Evolutionary conservation across 1,140 invertebrate species (phyloP).

Genomic region (Anadara kagoshimensis): DNA sequence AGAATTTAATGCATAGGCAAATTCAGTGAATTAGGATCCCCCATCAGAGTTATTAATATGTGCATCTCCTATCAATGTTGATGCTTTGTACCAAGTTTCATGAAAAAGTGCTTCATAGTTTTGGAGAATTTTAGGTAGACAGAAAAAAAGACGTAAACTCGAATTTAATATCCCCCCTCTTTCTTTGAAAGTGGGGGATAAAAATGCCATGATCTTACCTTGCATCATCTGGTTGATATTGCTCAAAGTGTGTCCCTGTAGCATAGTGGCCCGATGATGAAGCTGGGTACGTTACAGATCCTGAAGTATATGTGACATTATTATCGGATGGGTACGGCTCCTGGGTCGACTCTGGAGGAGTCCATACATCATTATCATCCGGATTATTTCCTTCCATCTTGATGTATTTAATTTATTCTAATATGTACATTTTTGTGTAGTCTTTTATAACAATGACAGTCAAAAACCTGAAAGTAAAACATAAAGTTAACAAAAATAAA

Average conservation of each 20-base stretch:
- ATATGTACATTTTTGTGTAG: not conserved
- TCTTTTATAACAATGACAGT: not conserved
- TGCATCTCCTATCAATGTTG: too few relatives aligned
- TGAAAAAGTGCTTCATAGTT: too few relatives aligned
- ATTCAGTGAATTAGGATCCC: too few relatives aligned
- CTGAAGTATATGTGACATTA: slow-evolving; percentile 21
- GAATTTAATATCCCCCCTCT: too few relatives aligned
- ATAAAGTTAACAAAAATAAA: not conserved
- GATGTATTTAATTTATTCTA: not conserved
- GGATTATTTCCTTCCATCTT: slow-evolving; percentile 32
- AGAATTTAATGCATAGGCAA: too few relatives aligned
- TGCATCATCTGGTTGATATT: slow-evolving; percentile 19
- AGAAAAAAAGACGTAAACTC: not conserved
- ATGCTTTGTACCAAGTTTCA: too few relatives aligned
- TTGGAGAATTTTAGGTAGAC: too few relatives aligned
- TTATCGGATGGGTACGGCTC: slow-evolving; percentile 18
- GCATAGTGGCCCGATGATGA: slow-evolving; percentile 7
- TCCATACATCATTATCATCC: slow-evolving; percentile 43
- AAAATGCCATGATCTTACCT: not conserved
- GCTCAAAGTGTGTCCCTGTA: slow-evolving; percentile 1
- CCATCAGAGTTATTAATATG: too few relatives aligned
- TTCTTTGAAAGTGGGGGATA: not conserved
- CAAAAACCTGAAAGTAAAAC: not conserved
- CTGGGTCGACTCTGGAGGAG: slow-evolving; percentile 40
- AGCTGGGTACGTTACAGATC: slow-evolving; percentile 5